A percentile compares a stretch with the other conserved stretches of the same genome.
Evolutionary conservation across 2,888 invertebrate species (phyloP).

Genomic region (Scaptomyza flava): DNA sequence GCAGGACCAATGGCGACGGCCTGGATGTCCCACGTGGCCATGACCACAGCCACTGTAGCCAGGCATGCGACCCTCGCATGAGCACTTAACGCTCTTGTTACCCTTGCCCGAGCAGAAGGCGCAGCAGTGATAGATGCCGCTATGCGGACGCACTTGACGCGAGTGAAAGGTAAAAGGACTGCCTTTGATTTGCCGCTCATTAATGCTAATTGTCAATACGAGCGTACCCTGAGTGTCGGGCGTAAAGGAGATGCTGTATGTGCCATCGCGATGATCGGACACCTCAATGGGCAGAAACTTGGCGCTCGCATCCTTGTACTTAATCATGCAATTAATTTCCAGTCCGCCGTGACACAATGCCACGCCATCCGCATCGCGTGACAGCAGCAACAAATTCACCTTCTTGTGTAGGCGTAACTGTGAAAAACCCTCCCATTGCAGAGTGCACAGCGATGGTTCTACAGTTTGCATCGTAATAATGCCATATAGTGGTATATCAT

Average conservation of each 20-base stretch:
- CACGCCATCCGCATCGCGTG: constrained; percentile 87
- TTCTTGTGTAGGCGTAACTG: constrained; percentile 87
- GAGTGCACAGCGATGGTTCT: constrained; percentile 86
- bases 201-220: constrained; percentile 87
- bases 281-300: constrained; percentile 85
- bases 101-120: constrained; percentile 93
- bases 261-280: constrained; percentile 88
- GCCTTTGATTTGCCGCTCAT: constrained; percentile 88
- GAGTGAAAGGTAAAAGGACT: constrained; percentile 89
- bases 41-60: constrained; percentile 92
- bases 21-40: constrained; percentile 92
- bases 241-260: constrained; percentile 87
- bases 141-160: constrained; percentile 88
- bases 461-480: constrained; percentile 88
- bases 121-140: constrained; percentile 92
- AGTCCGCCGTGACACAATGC: constrained; percentile 89
- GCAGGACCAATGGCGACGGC: constrained; percentile 92
- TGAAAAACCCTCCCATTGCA: constrained; percentile 85
- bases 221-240: constrained; percentile 88
- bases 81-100: constrained; percentile 88
- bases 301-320: constrained; percentile 86
- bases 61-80: constrained; percentile 90
- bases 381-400: constrained; percentile 87
- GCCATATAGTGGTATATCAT: constrained; percentile 85
- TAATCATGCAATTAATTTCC: constrained; percentile 86